Conservation (phyloP, 35 echinoderm and acorn worm genomes). For the Apostichopus parvimensis region DNA sequence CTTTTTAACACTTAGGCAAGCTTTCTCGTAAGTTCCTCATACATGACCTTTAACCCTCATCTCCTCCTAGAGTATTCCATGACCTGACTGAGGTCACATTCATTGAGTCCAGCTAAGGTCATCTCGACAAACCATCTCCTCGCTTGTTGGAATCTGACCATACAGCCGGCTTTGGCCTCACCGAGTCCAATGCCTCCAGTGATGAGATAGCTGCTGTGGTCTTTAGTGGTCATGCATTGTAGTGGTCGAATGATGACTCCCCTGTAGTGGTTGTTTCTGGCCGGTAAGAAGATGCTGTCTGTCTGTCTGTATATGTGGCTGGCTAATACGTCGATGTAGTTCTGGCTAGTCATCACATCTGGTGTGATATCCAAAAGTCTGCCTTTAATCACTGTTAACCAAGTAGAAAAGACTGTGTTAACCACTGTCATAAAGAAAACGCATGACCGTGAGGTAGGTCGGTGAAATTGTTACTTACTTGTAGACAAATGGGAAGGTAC, state of each 20-base stretch:
- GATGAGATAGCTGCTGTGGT: slow-evolving; percentile 50
- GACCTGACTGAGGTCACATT: slow-evolving; percentile 56
- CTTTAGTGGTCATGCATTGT: slow-evolving; percentile 32
- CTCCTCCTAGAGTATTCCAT: slow-evolving; percentile 23
- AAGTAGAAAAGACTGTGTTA: not conserved
- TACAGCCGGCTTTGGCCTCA: slow-evolving; percentile 47
- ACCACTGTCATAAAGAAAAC: no score
- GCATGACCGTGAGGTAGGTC: no score
- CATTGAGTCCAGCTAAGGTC: slow-evolving; percentile 58
- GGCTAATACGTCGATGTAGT: slow-evolving; percentile 47
- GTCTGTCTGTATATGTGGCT: slow-evolving; percentile 57
- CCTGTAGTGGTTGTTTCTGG: slow-evolving; percentile 47
- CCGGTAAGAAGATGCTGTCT: slow-evolving; percentile 42
- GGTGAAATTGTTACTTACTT: no score
- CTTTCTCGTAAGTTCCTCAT: no score
- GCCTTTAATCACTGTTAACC: slow-evolving; percentile 57
- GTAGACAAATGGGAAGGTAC: no score
- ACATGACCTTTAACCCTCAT: not conserved
- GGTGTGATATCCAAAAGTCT: slow-evolving; percentile 36
- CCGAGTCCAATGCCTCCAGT: slow-evolving; percentile 54
- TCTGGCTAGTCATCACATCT: slow-evolving; percentile 29
- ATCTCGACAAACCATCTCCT: slow-evolving; percentile 42
- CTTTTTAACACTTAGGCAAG: not conserved
- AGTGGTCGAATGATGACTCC: slow-evolving; percentile 44
- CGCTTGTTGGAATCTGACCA: slow-evolving; percentile 44